Evolutionary conservation across 2,113 vertebrate genomes (phyloP), one percentile per base, ranked within the genome.

Genomic region (Anser cygnoides): DNA sequence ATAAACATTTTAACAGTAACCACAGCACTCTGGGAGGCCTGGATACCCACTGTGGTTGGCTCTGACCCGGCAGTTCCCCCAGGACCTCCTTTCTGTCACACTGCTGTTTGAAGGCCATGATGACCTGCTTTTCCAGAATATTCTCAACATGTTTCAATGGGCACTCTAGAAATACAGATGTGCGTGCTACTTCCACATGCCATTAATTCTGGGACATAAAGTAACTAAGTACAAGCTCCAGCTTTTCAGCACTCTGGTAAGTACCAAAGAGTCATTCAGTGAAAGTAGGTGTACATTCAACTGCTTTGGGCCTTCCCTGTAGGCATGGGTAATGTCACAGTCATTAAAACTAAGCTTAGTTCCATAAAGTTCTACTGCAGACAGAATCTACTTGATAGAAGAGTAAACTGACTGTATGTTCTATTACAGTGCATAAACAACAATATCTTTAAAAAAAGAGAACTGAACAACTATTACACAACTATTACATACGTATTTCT

Each of bases 81-180:
- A 65, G 33, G 46, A 62, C 23, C 18, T 25, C 74, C 61, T 21
- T 46, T 33, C 65, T 13, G 43, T 58, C 72, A 33, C n/a, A 43
- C 8, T 12, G 11, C 49, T 1, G 0, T 35, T 59, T 6, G 3
- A 1, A 3, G 49, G 33, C 57, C 43, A 41, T 0, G 1, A 58
- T 33, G 33, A 72, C n/a, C 2, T 1, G n/a, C 16, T 29, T 61
- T 88, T 72, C 49, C 70, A 84, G 46, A 72, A 57, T 8, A 13
- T 9, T 52, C 50, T 52, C 65, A 66, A 8, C 6, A 1, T 31
- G 37, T 52, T 84, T 84, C 7, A 3, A 78, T 13, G 26, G 33
- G 33, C n/a, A 12, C 43, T 61, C 54, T 70, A 19, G 71, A 94
- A 92, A 79, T 41, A 59, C 3, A 11, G 50, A 37, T n/a, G 44